phyloP scores from a whole-genome alignment of 2,797 vertebrate species.

The Rhabdophis nuchalis region DNA sequence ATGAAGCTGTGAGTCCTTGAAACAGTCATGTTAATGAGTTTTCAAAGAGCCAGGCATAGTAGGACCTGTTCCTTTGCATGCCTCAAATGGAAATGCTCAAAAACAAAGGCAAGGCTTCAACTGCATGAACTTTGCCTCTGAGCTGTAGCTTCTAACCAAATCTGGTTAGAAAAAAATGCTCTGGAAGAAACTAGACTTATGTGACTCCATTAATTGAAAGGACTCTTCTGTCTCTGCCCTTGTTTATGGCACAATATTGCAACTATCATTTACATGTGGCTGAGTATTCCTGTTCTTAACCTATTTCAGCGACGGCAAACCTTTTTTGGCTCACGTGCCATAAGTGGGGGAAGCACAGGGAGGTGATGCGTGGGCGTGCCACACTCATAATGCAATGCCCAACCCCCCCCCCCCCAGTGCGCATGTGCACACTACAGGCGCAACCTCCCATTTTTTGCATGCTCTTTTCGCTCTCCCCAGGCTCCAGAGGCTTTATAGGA shows the following conservation, averaged over 20 bases:
- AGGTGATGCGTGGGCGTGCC: no score
- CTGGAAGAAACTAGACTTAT: background rate
- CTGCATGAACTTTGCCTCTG: background rate
- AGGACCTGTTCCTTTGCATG: background rate
- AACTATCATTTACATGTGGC: background rate
- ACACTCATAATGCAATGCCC: no score
- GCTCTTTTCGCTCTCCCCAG: no score
- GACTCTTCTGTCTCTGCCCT: background rate
- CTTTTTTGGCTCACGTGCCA: no score
- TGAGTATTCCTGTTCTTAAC: background rate
- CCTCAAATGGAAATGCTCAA: background rate
- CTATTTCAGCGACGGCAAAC: no score
- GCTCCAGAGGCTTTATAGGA: no score
- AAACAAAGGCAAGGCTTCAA: background rate
- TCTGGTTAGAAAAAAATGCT: background rate
- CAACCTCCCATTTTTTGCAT: no score
- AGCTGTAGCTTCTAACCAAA: background rate
- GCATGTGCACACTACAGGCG: no score
- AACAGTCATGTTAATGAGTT: background rate
- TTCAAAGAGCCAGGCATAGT: background rate
- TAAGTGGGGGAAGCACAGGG: no score
- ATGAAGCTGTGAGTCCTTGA: background rate
- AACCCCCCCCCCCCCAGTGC: no score
- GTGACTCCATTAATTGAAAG: background rate
- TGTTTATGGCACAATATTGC: background rate